A percentile compares a stretch with the other conserved stretches of the same genome.
These are phyloP conservation scores for Caenorhabditis brenneri DNA, from an alignment of 1,140 invertebrate species.

Conservation along the genomic window DNA sequence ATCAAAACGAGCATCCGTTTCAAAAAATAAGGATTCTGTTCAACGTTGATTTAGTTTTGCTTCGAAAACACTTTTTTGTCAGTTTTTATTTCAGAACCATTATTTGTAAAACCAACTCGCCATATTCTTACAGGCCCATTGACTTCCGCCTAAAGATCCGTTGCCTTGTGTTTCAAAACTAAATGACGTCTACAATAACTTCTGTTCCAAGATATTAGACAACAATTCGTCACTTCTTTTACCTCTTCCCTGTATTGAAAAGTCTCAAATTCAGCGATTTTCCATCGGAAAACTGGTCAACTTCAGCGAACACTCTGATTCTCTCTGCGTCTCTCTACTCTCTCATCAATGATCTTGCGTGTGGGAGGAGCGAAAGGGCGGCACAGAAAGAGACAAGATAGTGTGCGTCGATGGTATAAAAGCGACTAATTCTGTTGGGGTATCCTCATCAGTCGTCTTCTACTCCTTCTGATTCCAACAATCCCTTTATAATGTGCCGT, in stretches of 20 bases:
- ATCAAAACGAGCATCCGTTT: too few relatives aligned
- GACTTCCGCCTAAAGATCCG: not conserved
- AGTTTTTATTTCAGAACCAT: too few relatives aligned
- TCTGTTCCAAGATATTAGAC: not conserved
- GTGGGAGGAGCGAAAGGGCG: slow-evolving; percentile 36
- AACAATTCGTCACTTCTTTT: slow-evolving; percentile 5
- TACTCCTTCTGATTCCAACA: slow-evolving; percentile 16
- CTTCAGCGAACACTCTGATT: slow-evolving; percentile 29
- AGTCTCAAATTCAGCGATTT: slow-evolving; percentile 32
- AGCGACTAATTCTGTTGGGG: slow-evolving; percentile 10
- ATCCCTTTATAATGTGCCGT: not conserved
- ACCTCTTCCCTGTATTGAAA: not conserved
- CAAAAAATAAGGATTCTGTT: too few relatives aligned
- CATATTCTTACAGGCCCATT: too few relatives aligned
- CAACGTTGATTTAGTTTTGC: too few relatives aligned
- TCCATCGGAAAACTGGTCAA: slow-evolving; percentile 18
- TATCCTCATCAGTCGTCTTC: slow-evolving; percentile 32
- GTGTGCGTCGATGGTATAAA: slow-evolving; percentile 26
- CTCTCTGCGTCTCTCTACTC: not conserved
- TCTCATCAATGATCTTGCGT: slow-evolving; percentile 11
- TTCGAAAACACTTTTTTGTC: too few relatives aligned
- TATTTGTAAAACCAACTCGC: too few relatives aligned
- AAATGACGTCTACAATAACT: not conserved
- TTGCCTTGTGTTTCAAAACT: not conserved
- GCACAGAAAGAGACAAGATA: slow-evolving; percentile 9